Conservation (phyloP, 2,888 invertebrate genomes). For the Andrena dorsata region DNA sequence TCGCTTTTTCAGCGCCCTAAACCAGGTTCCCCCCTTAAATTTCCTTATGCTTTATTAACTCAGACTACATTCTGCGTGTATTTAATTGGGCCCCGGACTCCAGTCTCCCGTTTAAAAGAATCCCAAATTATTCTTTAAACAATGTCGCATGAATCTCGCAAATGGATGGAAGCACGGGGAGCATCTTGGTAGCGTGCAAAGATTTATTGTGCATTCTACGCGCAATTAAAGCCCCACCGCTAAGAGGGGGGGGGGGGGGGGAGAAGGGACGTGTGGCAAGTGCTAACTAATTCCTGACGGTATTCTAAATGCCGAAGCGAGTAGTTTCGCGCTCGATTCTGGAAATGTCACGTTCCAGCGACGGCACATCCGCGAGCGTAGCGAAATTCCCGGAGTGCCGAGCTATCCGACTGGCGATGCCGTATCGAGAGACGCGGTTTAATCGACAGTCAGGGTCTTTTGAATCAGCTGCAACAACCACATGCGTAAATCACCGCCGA, state of each 20-base stretch:
- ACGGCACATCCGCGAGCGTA: conserved; percentile 42
- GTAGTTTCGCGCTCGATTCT: conserved; percentile 79
- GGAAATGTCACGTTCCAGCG: conserved; percentile 80
- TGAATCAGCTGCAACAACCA: conserved; percentile 49
- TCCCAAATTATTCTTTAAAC: conserved; percentile 40
- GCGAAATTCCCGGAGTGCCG: conserved; percentile 66
- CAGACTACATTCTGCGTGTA: too few relatives aligned
- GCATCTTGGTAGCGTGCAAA: conserved; percentile 10
- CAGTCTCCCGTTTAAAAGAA: neutral
- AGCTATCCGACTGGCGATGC: neutral
- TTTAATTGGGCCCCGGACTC: neutral
- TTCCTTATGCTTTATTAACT: too few relatives aligned
- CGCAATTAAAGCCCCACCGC: conserved; percentile 49
- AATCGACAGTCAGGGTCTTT: conserved; percentile 48
- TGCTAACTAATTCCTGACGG: conserved; percentile 59
- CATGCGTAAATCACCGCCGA: conserved; percentile 69
- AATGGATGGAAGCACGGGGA: conserved; percentile 10
- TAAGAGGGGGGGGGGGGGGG: neutral
- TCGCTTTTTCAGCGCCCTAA: too few relatives aligned
- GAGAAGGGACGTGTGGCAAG: conserved; percentile 9
- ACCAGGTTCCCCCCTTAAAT: too few relatives aligned
- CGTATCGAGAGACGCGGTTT: conserved; percentile 29
- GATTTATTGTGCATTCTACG: conserved; percentile 38
- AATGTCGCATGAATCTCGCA: neutral
- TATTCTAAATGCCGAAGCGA: conserved; percentile 78